Conservation (phyloP, 2,888 invertebrate genomes). For the Dicyrtoma fusca region DNA sequence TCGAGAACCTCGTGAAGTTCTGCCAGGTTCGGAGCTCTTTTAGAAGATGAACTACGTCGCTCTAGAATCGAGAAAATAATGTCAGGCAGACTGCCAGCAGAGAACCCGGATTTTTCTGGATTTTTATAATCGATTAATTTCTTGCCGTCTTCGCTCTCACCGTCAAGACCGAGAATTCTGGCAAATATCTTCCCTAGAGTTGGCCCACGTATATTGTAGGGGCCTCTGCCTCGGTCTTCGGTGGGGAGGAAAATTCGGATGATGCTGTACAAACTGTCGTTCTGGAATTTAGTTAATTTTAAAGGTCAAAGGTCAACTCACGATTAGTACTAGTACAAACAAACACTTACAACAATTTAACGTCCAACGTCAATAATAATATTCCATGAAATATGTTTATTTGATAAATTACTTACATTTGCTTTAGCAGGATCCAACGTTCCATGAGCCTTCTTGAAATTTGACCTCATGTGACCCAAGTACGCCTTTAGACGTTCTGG, state of each 20-base stretch:
- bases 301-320: too few relatives aligned
- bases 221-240: slow-evolving; percentile 43
- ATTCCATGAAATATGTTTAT: too few relatives aligned
- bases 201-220: slow-evolving; percentile 49
- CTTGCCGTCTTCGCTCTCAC: slow-evolving; percentile 44
- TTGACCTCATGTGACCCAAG: background rate
- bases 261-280: slow-evolving; percentile 52
- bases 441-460: slow-evolving; percentile 23
- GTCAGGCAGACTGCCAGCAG: slow-evolving; percentile 44
- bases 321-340: background rate
- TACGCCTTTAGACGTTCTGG: background rate
- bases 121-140: slow-evolving; percentile 48
- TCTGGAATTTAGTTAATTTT: slow-evolving; percentile 38
- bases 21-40: slow-evolving; percentile 17
- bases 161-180: slow-evolving; percentile 47
- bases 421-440: slow-evolving; percentile 43
- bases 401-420: slow-evolving; percentile 42
- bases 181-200: slow-evolving; percentile 47
- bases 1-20: slow-evolving; percentile 50
- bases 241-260: slow-evolving; percentile 46
- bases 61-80: slow-evolving; percentile 39
- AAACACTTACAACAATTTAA: background rate
- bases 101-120: slow-evolving; percentile 32
- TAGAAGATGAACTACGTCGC: slow-evolving; percentile 24
- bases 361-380: background rate